Conservation (phyloP, 2,888 invertebrate species). For the Dicycla oo region DNA sequence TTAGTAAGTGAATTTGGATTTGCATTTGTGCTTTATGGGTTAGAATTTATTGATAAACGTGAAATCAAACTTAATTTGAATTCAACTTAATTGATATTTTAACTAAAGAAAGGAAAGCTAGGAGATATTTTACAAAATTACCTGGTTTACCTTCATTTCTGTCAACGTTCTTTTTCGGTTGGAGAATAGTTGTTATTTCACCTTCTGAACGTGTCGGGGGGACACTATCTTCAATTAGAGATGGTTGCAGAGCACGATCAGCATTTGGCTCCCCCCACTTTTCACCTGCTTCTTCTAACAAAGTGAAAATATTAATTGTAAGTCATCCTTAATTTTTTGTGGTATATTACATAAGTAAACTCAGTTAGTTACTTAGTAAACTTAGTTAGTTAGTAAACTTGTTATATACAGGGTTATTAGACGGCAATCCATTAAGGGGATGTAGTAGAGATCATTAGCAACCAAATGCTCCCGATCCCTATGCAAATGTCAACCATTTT, state of each 20-base stretch:
- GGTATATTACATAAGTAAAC: neutral
- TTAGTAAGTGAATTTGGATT: too few species aligned
- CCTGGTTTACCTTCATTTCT: conserved; percentile 46
- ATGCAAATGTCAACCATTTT: too few species aligned
- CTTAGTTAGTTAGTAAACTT: too few species aligned
- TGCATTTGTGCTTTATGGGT: neutral
- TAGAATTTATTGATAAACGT: neutral
- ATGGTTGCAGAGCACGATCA: conserved; percentile 74
- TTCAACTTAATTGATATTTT: neutral
- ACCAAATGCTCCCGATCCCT: too few species aligned
- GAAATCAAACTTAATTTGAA: neutral
- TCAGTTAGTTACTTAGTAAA: too few species aligned
- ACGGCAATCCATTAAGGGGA: too few species aligned
- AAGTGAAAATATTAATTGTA: neutral
- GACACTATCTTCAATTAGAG: conserved; percentile 42
- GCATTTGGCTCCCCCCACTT: conserved; percentile 78
- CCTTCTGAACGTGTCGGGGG: conserved; percentile 29
- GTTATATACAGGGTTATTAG: too few species aligned
- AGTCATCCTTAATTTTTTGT: neutral
- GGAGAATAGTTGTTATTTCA: conserved; percentile 52
- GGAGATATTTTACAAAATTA: conserved; percentile 10
- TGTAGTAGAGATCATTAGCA: too few species aligned
- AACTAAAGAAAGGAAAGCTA: neutral
- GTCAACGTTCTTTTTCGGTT: conserved; percentile 34
- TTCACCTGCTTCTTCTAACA: conserved; percentile 73